Percentiles rank a stretch among this genome's conserved stretches.
Conservation (phyloP, 2,113 vertebrate species). For the Pangasianodon gigas region DNA sequence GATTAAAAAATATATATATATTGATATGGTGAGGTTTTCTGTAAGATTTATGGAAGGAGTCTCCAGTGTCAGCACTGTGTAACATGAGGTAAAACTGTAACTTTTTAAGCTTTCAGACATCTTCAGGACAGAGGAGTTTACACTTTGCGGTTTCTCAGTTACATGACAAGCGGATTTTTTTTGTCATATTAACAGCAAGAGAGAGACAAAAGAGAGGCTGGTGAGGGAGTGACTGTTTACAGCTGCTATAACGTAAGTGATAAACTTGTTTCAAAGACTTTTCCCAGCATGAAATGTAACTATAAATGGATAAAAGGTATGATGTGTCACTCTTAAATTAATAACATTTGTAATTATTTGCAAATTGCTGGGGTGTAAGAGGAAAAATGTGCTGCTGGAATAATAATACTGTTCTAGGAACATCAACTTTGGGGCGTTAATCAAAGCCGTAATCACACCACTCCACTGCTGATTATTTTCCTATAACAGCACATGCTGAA, state of each 20-base stretch:
- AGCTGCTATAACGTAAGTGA: background rate
- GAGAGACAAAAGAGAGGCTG: background rate
- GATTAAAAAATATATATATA: background rate
- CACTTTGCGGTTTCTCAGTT: background rate
- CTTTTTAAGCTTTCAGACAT: background rate
- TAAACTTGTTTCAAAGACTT: background rate
- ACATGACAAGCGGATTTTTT: background rate
- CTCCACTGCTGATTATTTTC: background rate
- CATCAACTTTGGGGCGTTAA: background rate
- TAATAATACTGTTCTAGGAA: background rate
- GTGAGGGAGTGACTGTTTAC: background rate
- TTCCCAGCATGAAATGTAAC: background rate
- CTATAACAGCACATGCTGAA: background rate
- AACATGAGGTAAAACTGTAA: background rate
- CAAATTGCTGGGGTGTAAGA: background rate
- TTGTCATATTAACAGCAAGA: background rate
- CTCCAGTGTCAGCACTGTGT: background rate
- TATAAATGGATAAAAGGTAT: background rate
- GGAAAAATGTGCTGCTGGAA: background rate
- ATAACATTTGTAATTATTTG: background rate
- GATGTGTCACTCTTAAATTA: background rate
- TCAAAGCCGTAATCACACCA: background rate
- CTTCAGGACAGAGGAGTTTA: background rate
- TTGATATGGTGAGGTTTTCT: background rate
- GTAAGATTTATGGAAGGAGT: background rate